phyloP scores from a whole-genome alignment of 2,113 vertebrate species.

The Argyrosomus japonicus region DNA sequence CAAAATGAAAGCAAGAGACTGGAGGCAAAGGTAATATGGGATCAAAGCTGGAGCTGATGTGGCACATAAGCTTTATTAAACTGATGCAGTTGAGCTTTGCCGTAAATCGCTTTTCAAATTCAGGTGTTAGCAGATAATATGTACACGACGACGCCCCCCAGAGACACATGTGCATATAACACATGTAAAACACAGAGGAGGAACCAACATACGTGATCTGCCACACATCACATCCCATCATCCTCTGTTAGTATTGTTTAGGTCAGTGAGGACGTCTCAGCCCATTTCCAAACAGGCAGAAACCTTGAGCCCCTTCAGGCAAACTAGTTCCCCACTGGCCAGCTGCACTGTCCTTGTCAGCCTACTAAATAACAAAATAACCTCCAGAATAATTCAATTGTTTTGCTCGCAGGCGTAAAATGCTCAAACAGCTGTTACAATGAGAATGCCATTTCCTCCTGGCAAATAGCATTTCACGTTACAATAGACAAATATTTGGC shows the following conservation, averaged over 20 bases:
- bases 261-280: conserved; percentile 55
- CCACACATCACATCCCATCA: conserved; percentile 48
- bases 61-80: conserved; percentile 41
- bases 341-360: conserved; percentile 70
- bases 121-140: conserved; percentile 13
- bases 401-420: conserved; percentile 61
- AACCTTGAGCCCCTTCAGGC: conserved; percentile 69
- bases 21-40: conserved; percentile 48
- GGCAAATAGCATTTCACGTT: conserved; percentile 68
- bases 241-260: conserved; percentile 50
- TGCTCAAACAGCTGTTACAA: conserved; percentile 68
- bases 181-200: conserved; percentile 7
- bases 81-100: conserved; percentile 39
- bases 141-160: background rate
- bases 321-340: conserved; percentile 59
- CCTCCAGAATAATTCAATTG: conserved; percentile 76
- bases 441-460: conserved; percentile 65
- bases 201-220: conserved; percentile 39
- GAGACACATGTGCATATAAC: background rate
- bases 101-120: conserved; percentile 11
- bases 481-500: conserved; percentile 73
- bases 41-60: conserved; percentile 48
- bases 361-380: conserved; percentile 76
- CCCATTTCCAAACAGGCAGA: conserved; percentile 64
- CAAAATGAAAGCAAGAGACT: conserved; percentile 35